Evolutionary conservation across 1,140 invertebrate species (phyloP).

Genomic region (Lasioglossum baleicum): DNA sequence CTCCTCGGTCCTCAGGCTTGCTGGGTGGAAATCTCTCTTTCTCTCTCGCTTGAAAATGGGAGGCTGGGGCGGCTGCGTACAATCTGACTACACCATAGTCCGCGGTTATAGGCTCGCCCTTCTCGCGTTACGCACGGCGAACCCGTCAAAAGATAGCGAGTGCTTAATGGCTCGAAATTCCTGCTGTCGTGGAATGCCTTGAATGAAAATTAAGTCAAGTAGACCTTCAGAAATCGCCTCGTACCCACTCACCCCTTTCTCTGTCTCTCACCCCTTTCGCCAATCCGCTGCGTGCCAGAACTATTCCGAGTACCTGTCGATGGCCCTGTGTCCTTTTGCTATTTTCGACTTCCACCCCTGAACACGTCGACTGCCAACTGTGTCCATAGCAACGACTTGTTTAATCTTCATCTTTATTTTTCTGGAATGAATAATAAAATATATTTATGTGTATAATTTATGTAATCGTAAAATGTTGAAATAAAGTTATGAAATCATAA

Average conservation of each 20-base stretch:
- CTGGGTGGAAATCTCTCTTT: conserved; percentile 44
- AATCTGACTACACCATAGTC: conserved; percentile 53
- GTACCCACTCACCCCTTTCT: neutral
- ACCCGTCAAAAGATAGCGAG: conserved; percentile 75
- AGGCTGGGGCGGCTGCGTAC: conserved; percentile 37
- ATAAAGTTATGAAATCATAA: neutral
- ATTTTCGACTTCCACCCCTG: too few species aligned
- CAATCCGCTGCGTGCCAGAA: too few species aligned
- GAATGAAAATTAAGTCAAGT: conserved; percentile 78
- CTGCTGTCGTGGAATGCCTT: conserved; percentile 72
- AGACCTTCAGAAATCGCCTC: conserved; percentile 55
- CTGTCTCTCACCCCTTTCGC: too few species aligned
- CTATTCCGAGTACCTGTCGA: too few species aligned
- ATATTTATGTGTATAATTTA: too few species aligned
- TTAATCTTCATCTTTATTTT: too few species aligned
- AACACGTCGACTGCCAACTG: too few species aligned
- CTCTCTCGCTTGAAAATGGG: conserved; percentile 22
- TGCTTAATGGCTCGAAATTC: conserved; percentile 78
- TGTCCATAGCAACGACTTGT: too few species aligned
- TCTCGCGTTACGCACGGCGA: conserved; percentile 67
- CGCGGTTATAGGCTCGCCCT: conserved; percentile 57
- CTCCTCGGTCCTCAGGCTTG: conserved; percentile 26
- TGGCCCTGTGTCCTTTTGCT: too few species aligned
- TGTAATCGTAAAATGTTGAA: neutral
- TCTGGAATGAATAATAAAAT: too few species aligned